Conservation (phyloP, 2,888 invertebrate species). For the Cordilura impudica region DNA sequence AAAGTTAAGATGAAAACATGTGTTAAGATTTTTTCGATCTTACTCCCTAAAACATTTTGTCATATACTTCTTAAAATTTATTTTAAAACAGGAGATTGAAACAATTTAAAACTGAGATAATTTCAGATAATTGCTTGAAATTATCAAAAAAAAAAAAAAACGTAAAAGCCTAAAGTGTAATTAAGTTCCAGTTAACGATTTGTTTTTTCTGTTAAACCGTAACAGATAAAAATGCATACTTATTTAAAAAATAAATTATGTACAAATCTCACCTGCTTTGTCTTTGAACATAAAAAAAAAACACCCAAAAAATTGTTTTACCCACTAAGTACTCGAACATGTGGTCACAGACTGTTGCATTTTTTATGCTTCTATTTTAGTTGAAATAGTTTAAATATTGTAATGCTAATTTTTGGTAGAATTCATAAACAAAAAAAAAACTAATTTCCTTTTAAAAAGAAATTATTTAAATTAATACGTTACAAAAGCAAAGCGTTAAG, state of each 20-base stretch:
- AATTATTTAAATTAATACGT: conserved; percentile 63
- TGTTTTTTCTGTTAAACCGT: neutral
- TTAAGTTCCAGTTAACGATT: conserved; percentile 4
- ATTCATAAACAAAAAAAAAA: conserved; percentile 41
- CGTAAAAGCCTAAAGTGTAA: too few species aligned
- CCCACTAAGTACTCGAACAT: neutral
- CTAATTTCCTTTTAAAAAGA: conserved; percentile 48
- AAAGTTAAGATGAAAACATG: too few species aligned
- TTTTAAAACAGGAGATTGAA: too few species aligned
- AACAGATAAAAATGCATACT: neutral
- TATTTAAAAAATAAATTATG: too few species aligned
- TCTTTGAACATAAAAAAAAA: neutral
- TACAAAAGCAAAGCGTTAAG: conserved; percentile 56
- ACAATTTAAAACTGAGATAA: too few species aligned
- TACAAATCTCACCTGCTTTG: neutral
- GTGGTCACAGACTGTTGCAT: neutral
- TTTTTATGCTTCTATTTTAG: neutral
- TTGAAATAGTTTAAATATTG: conserved; percentile 26
- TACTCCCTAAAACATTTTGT: too few species aligned
- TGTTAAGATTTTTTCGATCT: too few species aligned
- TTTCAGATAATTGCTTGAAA: too few species aligned
- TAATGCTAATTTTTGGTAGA: conserved; percentile 55
- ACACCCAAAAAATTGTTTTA: neutral
- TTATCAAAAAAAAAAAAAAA: too few species aligned
- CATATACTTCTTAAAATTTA: too few species aligned